Conservation (phyloP, 2,113 vertebrate species). For the Amia ocellicauda region DNA sequence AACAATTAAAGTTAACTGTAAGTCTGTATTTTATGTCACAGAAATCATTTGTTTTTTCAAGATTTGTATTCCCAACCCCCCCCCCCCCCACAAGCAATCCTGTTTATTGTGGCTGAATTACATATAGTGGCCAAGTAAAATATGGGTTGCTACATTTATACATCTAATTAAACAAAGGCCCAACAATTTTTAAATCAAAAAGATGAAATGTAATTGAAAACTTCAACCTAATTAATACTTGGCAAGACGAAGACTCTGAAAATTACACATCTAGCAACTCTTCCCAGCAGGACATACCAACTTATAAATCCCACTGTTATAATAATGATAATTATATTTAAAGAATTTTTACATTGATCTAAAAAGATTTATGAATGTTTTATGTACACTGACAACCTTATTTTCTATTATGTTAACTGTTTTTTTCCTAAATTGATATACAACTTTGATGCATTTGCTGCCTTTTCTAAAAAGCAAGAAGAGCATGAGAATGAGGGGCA, state of each 20-base stretch:
- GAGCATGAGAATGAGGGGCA: no score
- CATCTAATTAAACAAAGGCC: slow-evolving; percentile 77
- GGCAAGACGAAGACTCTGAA: slow-evolving; percentile 54
- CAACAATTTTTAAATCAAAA: slow-evolving; percentile 74
- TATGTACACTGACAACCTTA: slow-evolving; percentile 9
- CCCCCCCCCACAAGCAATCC: no score
- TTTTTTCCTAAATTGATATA: not conserved
- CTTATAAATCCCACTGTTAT: slow-evolving; percentile 53
- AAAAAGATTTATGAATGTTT: slow-evolving; percentile 8
- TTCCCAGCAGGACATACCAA: slow-evolving; percentile 47
- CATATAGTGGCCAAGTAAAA: slow-evolving; percentile 62
- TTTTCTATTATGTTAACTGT: not conserved
- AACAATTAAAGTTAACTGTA: not conserved
- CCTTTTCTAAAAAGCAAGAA: no score
- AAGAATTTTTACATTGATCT: slow-evolving; percentile 2
- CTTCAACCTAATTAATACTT: slow-evolving; percentile 70
- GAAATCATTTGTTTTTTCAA: no score
- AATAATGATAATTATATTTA: slow-evolving; percentile 32
- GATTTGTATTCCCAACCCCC: no score
- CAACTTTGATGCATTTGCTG: not conserved
- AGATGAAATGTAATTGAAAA: slow-evolving; percentile 71
- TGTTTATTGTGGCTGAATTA: not conserved
- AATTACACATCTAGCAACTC: slow-evolving; percentile 60
- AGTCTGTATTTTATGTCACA: no score
- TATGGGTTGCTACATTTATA: slow-evolving; percentile 70